Conservation (phyloP, 2,888 invertebrate species). For the Drosophila limbata region DNA sequence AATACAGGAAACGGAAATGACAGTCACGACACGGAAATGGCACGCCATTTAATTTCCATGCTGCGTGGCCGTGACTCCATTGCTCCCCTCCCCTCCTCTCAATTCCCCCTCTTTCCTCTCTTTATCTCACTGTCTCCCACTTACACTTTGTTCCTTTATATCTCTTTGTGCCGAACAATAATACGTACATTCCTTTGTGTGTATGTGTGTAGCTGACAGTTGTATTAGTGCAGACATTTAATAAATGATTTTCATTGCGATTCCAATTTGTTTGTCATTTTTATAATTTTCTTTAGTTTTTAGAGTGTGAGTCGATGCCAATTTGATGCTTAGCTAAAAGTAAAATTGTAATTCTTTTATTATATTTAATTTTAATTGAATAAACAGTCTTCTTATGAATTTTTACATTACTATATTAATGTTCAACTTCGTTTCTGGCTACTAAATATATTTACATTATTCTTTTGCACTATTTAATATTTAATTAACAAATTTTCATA, state of each 20-base stretch:
- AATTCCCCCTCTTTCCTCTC: background rate
- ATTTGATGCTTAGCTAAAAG: too few relatives aligned
- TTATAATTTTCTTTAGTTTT: slow-evolving; percentile 3
- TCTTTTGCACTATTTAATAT: too few relatives aligned
- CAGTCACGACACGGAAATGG: slow-evolving; percentile 82
- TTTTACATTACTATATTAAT: too few relatives aligned
- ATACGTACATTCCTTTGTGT: slow-evolving; percentile 11
- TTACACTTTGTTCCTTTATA: slow-evolving; percentile 35
- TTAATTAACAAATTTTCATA: slow-evolving; percentile 28
- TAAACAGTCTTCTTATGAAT: too few relatives aligned
- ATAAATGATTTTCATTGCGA: slow-evolving; percentile 37
- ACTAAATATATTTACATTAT: too few relatives aligned
- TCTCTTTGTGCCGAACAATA: slow-evolving; percentile 52
- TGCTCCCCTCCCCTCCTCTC: slow-evolving; percentile 2
- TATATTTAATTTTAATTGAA: too few relatives aligned
- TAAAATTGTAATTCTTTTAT: too few relatives aligned
- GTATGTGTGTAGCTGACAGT: slow-evolving; percentile 12
- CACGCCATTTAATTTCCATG: slow-evolving; percentile 82
- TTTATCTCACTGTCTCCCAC: slow-evolving; percentile 4
- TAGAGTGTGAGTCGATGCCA: too few relatives aligned
- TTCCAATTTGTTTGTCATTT: slow-evolving; percentile 7
- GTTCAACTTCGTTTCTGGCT: too few relatives aligned
- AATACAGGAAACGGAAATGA: slow-evolving; percentile 81
- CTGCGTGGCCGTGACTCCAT: slow-evolving; percentile 66
- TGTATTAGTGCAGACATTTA: slow-evolving; percentile 31